These are phyloP conservation scores for Lochmaea crataegi DNA, from an alignment of 2,888 invertebrate genomes.

Conservation along the genomic window DNA sequence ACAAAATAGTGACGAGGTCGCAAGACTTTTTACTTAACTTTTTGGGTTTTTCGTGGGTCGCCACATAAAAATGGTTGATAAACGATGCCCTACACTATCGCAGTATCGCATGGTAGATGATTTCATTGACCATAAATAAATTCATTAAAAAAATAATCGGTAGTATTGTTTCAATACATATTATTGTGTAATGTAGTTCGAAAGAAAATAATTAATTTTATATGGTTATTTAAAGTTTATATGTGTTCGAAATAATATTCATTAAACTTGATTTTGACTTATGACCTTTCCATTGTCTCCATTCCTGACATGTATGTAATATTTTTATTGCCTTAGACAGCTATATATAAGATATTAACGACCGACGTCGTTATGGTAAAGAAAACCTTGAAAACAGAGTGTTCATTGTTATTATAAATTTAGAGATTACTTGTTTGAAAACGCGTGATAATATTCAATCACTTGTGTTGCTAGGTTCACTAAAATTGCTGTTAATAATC, in stretches of 20 bases:
- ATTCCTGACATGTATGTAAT: background rate
- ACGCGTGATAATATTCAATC: slow-evolving; percentile 3
- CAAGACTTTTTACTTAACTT: no score
- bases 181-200: no score
- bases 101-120: no score
- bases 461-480: slow-evolving; percentile 4
- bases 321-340: background rate
- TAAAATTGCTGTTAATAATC: background rate
- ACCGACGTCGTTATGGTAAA: background rate
- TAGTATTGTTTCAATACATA: no score
- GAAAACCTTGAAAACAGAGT: background rate
- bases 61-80: no score
- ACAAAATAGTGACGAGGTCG: no score
- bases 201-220: no score
- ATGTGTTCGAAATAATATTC: background rate
- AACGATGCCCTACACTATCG: no score
- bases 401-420: slow-evolving; percentile 7
- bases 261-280: background rate
- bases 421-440: background rate
- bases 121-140: no score
- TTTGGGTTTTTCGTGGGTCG: no score
- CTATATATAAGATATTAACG: background rate
- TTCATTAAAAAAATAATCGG: no score
- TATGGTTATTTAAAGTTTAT: background rate
- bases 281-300: slow-evolving; percentile 8